Base-by-base conservation (phyloP, 2,888 invertebrate species). In the Podotricha telesiphe region DNA sequence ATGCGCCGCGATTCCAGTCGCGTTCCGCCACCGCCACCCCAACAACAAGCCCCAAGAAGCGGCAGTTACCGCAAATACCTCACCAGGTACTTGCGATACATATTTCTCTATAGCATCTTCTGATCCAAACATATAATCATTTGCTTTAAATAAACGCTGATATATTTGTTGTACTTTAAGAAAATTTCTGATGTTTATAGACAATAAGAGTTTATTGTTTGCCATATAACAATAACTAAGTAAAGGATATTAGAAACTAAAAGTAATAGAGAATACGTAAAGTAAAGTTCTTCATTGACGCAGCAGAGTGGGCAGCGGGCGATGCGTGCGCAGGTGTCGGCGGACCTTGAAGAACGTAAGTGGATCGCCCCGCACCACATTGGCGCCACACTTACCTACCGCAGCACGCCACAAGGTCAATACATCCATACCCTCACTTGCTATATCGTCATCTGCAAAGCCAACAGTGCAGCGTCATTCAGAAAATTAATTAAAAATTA, bases 11-110 rank as follows among this genome's bases (percentile, higher is more conserved):
- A 76, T 97, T 97, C 86, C 96, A 96, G 85, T 97, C 97, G 70
- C 95, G 97, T 61, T 97, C 97, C 67, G 97, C 98, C 73, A 98
- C 98, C 69, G 98, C 97, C 78, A 98, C 98, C 66, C 98, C 98
- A 65, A 98, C 98, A 70, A 97, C 98, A 73, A 98, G 98, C 76
- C 98, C 98, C 65, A 99, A 99, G 93, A 99, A 98, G 93, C 95
- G 99, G 77, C 98, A 99, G 93, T 95, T 99, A 83, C 99, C 99
- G 77, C 97, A 98, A 93, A 98, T 99, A 86, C 99, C 98, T 76
- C 94, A 90, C 75, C 91, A 91, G 88, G 91, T 92, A 72, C n/a
- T 5, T 55, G 37, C 51, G 28, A 51, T 28, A 34, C 34, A 56
- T 65, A 28, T 2, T 10, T 17, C n/a, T 22, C 34, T 10, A 3